A percentile compares a stretch with the other conserved stretches of the same genome.
These are phyloP conservation scores for Drosophila macrothrix DNA, from an alignment of 2,888 invertebrate species.

Conservation along the genomic window DNA sequence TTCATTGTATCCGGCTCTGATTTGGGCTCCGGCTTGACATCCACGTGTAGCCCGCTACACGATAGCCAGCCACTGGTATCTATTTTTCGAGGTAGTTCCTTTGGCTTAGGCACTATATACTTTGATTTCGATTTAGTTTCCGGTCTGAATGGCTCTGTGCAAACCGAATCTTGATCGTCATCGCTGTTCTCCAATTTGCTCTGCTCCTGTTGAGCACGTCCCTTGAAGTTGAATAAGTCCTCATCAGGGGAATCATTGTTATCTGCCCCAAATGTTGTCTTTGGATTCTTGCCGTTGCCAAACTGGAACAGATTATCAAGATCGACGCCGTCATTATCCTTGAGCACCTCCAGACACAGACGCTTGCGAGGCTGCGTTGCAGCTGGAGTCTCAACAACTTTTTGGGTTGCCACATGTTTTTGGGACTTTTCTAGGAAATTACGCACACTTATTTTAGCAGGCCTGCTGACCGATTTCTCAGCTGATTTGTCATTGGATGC, in stretches of 20 bases:
- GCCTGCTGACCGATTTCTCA: slow-evolving; percentile 13
- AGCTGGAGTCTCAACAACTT: neutral
- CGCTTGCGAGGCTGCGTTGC: slow-evolving; percentile 62
- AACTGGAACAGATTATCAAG: slow-evolving; percentile 80
- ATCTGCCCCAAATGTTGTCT: neutral
- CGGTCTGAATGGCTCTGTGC: slow-evolving; percentile 58
- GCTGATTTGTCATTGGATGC: slow-evolving; percentile 7
- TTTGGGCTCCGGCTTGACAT: slow-evolving; percentile 53
- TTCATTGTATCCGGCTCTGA: slow-evolving; percentile 8
- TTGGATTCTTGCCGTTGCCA: slow-evolving; percentile 55
- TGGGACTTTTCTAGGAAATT: slow-evolving; percentile 76
- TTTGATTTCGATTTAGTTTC: slow-evolving; percentile 37
- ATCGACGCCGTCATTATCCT: slow-evolving; percentile 78
- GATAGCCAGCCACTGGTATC: slow-evolving; percentile 80
- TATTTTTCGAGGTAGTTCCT: slow-evolving; percentile 60
- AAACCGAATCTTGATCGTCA: slow-evolving; percentile 48
- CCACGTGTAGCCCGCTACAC: slow-evolving; percentile 64
- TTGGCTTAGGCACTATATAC: slow-evolving; percentile 65
- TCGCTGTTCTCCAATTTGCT: slow-evolving; percentile 4
- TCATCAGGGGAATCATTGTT: slow-evolving; percentile 45
- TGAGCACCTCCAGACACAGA: slow-evolving; percentile 69
- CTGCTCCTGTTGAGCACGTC: slow-evolving; percentile 6
- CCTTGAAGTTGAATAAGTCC: slow-evolving; percentile 63
- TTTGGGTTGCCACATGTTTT: slow-evolving; percentile 18
- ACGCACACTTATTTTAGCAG: slow-evolving; percentile 36